Percentiles rank a stretch among this genome's conserved stretches.
phyloP scores from a whole-genome alignment of 1,140 invertebrate species.

The Tenebrio molitor region DNA sequence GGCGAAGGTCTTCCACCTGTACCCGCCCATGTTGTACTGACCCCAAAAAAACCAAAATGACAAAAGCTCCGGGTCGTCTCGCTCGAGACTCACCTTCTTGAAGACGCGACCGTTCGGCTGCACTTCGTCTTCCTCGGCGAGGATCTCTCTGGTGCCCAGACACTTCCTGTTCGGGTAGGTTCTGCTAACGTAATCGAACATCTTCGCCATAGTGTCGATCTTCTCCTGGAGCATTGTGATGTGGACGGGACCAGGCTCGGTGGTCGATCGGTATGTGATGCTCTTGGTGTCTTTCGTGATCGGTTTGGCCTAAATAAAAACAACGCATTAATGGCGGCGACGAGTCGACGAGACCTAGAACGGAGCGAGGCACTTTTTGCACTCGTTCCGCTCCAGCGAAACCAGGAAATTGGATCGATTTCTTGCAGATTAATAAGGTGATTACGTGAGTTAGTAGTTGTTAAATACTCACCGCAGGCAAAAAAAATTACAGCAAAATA shows the following conservation, averaged over 20 bases:
- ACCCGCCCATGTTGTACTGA: conserved; percentile 93
- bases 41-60: conserved; percentile 58
- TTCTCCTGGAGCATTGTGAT: conserved; percentile 79
- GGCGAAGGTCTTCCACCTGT: conserved; percentile 89
- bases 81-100: conserved; percentile 82
- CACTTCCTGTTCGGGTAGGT: conserved; percentile 82
- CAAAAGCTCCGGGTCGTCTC: neutral
- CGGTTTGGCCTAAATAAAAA: conserved; percentile 68
- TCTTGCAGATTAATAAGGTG: conserved; percentile 15
- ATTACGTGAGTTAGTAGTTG: conserved; percentile 27
- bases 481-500: conserved; percentile 8
- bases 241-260: conserved; percentile 77
- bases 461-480: conserved; percentile 31
- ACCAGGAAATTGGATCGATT: no score
- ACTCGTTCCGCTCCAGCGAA: neutral
- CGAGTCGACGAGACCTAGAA: no score
- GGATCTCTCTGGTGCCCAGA: conserved; percentile 91
- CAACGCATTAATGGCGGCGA: neutral
- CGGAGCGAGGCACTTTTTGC: no score
- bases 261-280: conserved; percentile 81
- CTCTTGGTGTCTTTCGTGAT: conserved; percentile 71
- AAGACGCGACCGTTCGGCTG: conserved; percentile 96
- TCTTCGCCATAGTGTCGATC: conserved; percentile 89
- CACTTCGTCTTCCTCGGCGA: conserved; percentile 93
- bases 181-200: conserved; percentile 83